phyloP scores from a whole-genome alignment of 2,888 invertebrate genomes.

The Melinopterus prodromus region DNA sequence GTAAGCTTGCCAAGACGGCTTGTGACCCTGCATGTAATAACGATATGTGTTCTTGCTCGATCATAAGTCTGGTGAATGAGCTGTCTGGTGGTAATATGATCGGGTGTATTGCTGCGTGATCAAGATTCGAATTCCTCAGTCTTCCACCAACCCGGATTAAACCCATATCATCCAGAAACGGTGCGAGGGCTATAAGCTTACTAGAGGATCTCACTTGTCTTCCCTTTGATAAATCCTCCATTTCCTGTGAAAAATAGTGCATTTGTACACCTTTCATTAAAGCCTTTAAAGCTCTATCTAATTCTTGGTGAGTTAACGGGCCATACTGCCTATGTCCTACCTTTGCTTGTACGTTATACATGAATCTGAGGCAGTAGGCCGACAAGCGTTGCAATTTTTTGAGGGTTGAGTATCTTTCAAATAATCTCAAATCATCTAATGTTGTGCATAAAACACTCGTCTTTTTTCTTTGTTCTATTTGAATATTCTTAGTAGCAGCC shows the following conservation, averaged over 20 bases:
- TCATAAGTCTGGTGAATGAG: constrained; percentile 33
- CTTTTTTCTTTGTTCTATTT: too few species aligned
- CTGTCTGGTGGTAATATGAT: constrained; percentile 34
- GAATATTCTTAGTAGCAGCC: too few species aligned
- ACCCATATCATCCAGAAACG: constrained; percentile 36
- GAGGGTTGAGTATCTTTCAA: constrained; percentile 21
- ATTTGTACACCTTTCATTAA: too few species aligned
- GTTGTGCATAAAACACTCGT: too few species aligned
- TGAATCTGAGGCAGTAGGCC: constrained; percentile 12
- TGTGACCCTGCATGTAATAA: constrained; percentile 39
- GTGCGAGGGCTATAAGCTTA: too few species aligned
- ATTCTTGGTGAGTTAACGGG: too few species aligned
- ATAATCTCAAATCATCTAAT: background rate
- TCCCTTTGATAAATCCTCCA: too few species aligned
- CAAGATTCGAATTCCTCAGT: constrained; percentile 32
- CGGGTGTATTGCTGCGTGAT: constrained; percentile 37
- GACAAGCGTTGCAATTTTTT: constrained; percentile 11
- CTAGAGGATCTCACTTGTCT: too few species aligned
- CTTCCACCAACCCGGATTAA: constrained; percentile 43
- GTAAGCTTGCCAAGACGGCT: constrained; percentile 39
- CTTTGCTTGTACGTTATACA: background rate
- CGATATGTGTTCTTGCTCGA: constrained; percentile 34
- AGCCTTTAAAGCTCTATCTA: too few species aligned
- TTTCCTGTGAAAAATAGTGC: too few species aligned
- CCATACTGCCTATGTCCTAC: too few species aligned